Evolutionary conservation across 2,113 vertebrate genomes (phyloP).

Genomic region (Myotis yumanensis): DNA sequence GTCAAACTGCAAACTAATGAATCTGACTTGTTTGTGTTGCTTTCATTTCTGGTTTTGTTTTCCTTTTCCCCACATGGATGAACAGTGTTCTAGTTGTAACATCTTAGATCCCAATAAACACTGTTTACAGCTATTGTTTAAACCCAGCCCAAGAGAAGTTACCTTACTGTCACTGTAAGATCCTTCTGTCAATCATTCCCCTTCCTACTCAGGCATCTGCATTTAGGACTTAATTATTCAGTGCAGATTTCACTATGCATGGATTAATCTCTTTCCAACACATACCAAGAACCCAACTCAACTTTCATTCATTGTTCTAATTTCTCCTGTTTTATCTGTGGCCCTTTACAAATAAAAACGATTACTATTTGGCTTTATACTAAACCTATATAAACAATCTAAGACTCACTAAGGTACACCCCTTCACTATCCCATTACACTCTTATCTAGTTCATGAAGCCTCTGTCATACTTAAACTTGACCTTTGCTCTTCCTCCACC

Average conservation of each 20-base stretch:
- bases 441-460: too few species aligned
- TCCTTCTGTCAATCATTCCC: not conserved
- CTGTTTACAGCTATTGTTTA: not conserved
- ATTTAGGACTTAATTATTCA: not conserved
- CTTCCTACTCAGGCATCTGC: not conserved
- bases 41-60: slow-evolving; percentile 18
- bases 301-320: not conserved
- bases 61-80: not conserved
- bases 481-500: not conserved
- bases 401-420: not conserved
- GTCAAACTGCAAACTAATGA: not conserved
- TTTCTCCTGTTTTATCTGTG: not conserved
- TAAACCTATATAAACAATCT: not conserved
- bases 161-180: not conserved
- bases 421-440: not conserved
- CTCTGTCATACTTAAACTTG: not conserved
- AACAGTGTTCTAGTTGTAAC: not conserved
- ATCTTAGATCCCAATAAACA: not conserved
- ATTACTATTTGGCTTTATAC: not conserved
- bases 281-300: not conserved
- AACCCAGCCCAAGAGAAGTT: not conserved
- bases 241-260: not conserved
- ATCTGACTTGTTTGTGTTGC: not conserved
- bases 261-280: not conserved
- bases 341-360: not conserved